Base-by-base conservation (phyloP, 2,797 vertebrate species). In the Clamator glandarius region DNA sequence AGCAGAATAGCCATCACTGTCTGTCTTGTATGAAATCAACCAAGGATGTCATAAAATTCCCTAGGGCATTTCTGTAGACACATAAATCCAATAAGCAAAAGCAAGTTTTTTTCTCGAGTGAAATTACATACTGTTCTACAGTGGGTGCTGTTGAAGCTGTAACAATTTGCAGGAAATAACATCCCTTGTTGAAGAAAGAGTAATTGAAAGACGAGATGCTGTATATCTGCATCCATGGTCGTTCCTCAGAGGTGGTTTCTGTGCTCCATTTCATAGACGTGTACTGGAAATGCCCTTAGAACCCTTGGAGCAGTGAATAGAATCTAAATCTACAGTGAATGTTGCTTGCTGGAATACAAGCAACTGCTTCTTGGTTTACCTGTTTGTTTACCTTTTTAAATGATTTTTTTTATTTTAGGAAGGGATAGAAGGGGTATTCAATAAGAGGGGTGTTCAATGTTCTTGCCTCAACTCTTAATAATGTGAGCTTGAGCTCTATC, bases 181-280 rank as follows among this genome's bases (percentile, higher is more conserved):
- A 29, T 33, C 64, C 6, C 11, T 63, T 72, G 31, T 26, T 78
- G 23, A 81, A 87, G n/a, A 90, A 78, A 58, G 3, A 59, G 3
- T 28, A 63, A 90, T 55, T 8, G 86, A 52, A 87, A 81, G 8
- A 36, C 7, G 11, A 13, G 12, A 72, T 69, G 8, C 3, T 69
- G 15, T 64, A 48, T 19, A 28, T 52, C 28, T 2, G 0, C 0
- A 41, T 15, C 10, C 21, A 35, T 5, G 6, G 16, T 61, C 4
- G 1, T 10, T 68, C 25, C 36, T 89, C 54, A 55, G 33, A 28
- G 5, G 3, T 36, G 20, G 14, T 5, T 81, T 74, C 58, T 54
- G 23, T 11, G 3, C 18, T 64, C 13, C 1, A 13, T 3, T 84
- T 5, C 28, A 39, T 10, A 16, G 42, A 66, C 82, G 5, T 62